These are phyloP conservation scores for Acleris sparsana DNA, from an alignment of 2,888 invertebrate species.

Conservation along the genomic window DNA sequence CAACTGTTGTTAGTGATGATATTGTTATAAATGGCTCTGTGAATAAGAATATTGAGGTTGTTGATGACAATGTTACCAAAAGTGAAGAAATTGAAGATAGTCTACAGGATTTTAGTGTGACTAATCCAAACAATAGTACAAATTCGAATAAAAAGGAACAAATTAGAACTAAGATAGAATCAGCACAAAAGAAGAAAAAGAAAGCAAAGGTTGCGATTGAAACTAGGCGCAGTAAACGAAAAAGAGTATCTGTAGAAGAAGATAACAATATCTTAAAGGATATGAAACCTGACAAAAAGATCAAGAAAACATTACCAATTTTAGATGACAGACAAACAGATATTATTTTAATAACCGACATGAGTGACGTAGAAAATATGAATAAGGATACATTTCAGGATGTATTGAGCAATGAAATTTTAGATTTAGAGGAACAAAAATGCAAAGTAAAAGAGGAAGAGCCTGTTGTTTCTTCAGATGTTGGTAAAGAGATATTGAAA, in stretches of 20 bases:
- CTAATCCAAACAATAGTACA: neutral
- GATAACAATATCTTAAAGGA: conserved; percentile 1
- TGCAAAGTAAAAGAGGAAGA: neutral
- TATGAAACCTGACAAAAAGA: conserved; percentile 18
- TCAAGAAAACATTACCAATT: neutral
- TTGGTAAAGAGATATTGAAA: neutral
- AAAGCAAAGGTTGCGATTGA: conserved; percentile 5
- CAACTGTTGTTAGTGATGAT: conserved; percentile 38
- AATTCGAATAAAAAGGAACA: neutral
- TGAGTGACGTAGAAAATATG: neutral
- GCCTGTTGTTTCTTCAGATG: neutral
- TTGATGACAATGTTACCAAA: neutral
- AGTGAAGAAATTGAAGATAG: neutral
- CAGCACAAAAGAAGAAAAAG: neutral
- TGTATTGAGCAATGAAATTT: neutral
- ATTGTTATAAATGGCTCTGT: conserved; percentile 26
- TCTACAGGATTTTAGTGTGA: conserved; percentile 4
- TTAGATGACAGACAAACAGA: neutral
- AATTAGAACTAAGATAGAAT: conserved; percentile 3
- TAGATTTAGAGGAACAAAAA: conserved; percentile 11
- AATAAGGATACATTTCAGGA: neutral
- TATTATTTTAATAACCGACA: neutral
- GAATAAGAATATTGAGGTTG: conserved; percentile 11
- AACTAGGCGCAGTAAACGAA: conserved; percentile 30
- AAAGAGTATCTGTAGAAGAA: conserved; percentile 22